Conservation (phyloP, 2,797 vertebrate genomes). For the Ctenosaura bakeri region DNA sequence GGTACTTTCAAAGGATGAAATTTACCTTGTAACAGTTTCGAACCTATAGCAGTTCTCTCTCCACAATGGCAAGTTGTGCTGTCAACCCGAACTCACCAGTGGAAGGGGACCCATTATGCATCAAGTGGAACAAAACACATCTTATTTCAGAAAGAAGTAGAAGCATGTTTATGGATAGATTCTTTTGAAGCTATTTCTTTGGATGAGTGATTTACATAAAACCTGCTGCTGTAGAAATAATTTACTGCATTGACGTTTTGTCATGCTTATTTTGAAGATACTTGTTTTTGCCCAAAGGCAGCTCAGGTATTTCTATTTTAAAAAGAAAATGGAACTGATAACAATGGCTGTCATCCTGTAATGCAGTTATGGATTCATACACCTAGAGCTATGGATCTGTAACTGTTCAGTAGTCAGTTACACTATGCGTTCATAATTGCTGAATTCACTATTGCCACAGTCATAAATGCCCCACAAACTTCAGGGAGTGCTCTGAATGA, state of each 20-base stretch:
- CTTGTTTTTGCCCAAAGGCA: background rate
- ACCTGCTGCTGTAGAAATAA: background rate
- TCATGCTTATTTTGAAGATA: background rate
- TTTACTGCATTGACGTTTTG: background rate
- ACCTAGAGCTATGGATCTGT: too few species aligned
- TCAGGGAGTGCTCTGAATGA: too few species aligned
- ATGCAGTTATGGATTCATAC: too few species aligned
- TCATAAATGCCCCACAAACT: too few species aligned
- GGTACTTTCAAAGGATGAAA: constrained; percentile 35
- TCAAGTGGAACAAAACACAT: background rate
- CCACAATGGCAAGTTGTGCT: constrained; percentile 7
- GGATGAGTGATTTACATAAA: background rate
- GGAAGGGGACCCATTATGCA: background rate
- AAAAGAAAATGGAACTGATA: background rate
- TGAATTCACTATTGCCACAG: too few species aligned
- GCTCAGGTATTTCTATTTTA: background rate
- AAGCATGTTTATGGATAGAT: background rate
- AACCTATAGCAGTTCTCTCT: background rate
- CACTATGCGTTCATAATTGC: too few species aligned
- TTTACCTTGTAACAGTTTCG: constrained; percentile 7
- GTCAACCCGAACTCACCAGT: constrained; percentile 14
- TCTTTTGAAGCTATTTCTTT: background rate
- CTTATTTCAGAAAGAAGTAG: background rate
- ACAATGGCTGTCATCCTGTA: too few species aligned
- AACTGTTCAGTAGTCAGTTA: too few species aligned